phyloP scores from a whole-genome alignment of 2,113 vertebrate species.

The Ptychochromis oligacanthus region DNA sequence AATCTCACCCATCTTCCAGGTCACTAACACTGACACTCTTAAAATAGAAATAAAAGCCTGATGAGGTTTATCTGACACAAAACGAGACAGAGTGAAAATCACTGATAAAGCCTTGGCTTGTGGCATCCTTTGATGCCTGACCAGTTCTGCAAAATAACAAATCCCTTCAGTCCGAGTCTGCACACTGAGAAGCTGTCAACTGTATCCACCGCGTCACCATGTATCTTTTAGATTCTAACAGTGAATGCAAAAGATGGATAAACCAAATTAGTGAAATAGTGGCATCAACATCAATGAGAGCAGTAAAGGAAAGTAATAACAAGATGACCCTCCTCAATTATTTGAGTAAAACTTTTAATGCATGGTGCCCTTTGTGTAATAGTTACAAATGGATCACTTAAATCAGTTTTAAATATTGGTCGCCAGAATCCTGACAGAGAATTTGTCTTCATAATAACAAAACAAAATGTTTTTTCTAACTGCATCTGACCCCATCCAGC shows the following conservation, averaged over 20 bases:
- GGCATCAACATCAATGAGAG: conserved; percentile 4
- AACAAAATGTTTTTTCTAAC: conserved; percentile 25
- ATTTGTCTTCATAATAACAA: conserved; percentile 28
- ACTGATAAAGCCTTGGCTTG: conserved; percentile 45
- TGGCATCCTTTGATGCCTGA: conserved; percentile 42
- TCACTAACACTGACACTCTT: not conserved
- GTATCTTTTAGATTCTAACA: conserved; percentile 1
- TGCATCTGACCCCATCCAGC: conserved; percentile 19
- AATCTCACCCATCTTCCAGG: not conserved
- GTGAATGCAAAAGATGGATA: conserved; percentile 12
- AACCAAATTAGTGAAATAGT: conserved; percentile 12
- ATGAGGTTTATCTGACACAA: conserved; percentile 40
- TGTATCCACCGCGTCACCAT: not conserved
- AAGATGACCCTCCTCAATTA: not conserved
- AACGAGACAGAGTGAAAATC: conserved; percentile 26
- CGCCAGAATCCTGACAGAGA: conserved; percentile 22
- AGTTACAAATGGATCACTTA: conserved; percentile 43
- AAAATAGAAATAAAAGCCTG: not conserved
- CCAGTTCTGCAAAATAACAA: conserved; percentile 52
- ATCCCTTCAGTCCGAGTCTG: conserved; percentile 27
- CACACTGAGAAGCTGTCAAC: conserved; percentile 25
- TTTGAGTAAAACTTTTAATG: conserved; percentile 28
- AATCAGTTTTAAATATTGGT: conserved; percentile 19
- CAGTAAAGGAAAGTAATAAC: conserved; percentile 7
- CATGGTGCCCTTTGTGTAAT: conserved; percentile 10